Conservation (phyloP, 2,888 invertebrate genomes). For the Oithona nana region DNA sequence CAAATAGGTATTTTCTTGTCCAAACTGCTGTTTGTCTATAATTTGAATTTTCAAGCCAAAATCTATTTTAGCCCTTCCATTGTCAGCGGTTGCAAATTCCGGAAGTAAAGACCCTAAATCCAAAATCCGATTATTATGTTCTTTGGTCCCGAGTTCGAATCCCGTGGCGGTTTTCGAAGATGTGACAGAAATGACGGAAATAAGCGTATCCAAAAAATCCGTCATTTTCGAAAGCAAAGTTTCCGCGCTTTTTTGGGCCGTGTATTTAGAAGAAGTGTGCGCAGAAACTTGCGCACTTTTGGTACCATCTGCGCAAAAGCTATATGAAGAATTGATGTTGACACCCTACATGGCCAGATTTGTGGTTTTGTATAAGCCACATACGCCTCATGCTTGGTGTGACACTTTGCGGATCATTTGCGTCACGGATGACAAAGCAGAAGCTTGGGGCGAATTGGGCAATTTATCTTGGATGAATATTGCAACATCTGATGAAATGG, state of each 20-base stretch:
- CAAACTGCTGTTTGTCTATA: too few species aligned
- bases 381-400: slow-evolving; percentile 11
- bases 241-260: slow-evolving; percentile 7
- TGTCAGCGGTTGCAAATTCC: not conserved
- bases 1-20: too few species aligned
- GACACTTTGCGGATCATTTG: slow-evolving; percentile 1
- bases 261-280: not conserved
- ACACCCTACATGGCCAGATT: slow-evolving; percentile 11
- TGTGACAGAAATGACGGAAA: not conserved
- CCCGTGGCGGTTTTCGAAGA: slow-evolving; percentile 4
- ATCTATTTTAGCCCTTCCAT: not conserved
- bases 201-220: not conserved
- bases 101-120: too few species aligned
- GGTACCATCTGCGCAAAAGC: not conserved
- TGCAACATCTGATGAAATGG: not conserved
- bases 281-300: not conserved
- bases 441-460: not conserved
- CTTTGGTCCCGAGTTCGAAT: not conserved
- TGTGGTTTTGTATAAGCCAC: slow-evolving; percentile 3
- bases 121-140: slow-evolving; percentile 1
- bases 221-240: slow-evolving; percentile 1
- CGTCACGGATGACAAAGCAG: slow-evolving; percentile 15
- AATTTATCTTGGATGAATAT: not conserved
- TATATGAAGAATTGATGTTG: slow-evolving; percentile 2
- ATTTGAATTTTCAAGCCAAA: too few species aligned